phyloP scores from a whole-genome alignment of 2,113 vertebrate genomes.

The Malurus cyaneus region DNA sequence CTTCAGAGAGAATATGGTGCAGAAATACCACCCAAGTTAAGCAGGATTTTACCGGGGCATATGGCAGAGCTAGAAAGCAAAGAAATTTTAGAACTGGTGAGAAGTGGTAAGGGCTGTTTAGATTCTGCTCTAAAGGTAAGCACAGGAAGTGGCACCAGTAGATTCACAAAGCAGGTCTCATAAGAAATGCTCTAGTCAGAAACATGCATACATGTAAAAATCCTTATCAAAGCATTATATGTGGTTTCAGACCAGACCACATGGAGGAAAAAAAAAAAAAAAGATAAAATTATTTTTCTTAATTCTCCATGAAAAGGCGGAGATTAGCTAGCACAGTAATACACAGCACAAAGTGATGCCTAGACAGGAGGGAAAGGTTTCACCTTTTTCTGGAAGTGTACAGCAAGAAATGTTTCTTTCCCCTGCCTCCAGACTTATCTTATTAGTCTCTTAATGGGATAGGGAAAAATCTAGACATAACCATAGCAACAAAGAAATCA shows the following conservation, averaged over 20 bases:
- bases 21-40: background rate
- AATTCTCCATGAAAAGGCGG: background rate
- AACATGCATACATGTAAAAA: background rate
- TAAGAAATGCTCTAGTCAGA: background rate
- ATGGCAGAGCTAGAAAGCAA: background rate
- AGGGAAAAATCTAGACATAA: background rate
- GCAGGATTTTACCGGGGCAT: background rate
- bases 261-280: background rate
- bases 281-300: background rate
- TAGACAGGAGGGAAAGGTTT: background rate
- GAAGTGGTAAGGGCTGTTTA: background rate
- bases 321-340: background rate
- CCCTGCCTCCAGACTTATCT: background rate
- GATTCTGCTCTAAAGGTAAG: background rate
- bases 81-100: background rate
- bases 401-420: background rate
- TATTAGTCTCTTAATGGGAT: background rate
- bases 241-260: background rate
- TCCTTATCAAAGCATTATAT: background rate
- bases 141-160: background rate
- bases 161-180: background rate
- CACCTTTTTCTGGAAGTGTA: background rate
- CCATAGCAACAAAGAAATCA: background rate
- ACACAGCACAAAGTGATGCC: background rate
- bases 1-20: background rate